These are phyloP conservation scores for Gryllus bimaculatus DNA, from an alignment of 1,140 invertebrate species.

Conservation along the genomic window DNA sequence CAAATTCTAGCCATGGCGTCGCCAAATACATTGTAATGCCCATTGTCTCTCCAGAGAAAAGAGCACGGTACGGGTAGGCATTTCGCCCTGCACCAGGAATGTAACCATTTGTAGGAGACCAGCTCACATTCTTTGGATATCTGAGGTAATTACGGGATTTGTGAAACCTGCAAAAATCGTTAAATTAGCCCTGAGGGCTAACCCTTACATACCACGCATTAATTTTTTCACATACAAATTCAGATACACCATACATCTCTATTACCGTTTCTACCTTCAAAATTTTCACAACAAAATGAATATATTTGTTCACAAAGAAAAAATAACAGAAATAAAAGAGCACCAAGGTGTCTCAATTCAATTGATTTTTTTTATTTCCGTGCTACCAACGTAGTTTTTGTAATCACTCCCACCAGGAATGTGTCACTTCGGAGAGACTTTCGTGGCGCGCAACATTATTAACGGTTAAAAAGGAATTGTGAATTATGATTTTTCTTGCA, in stretches of 20 bases:
- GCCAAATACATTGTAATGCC: neutral
- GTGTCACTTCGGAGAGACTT: no score
- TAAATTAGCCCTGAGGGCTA: neutral
- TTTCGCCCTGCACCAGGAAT: neutral
- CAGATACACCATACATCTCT: neutral
- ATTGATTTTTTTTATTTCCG: no score
- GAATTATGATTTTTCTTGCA: no score
- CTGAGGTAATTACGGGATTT: neutral
- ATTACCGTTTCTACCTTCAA: neutral
- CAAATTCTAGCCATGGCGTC: neutral
- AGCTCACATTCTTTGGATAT: neutral
- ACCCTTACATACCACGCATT: neutral
- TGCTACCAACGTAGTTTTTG: no score
- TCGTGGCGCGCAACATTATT: no score
- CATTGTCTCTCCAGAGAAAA: neutral
- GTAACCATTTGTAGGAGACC: neutral
- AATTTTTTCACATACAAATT: neutral
- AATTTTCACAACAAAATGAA: no score
- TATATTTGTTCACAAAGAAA: no score
- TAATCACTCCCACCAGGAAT: no score
- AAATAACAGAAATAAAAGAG: no score
- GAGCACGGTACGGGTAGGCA: neutral
- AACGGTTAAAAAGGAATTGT: no score
- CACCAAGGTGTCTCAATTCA: no score
- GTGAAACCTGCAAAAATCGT: neutral